Conservation (phyloP, 2,888 invertebrate genomes). For the Eueremaeus valkanovi region DNA sequence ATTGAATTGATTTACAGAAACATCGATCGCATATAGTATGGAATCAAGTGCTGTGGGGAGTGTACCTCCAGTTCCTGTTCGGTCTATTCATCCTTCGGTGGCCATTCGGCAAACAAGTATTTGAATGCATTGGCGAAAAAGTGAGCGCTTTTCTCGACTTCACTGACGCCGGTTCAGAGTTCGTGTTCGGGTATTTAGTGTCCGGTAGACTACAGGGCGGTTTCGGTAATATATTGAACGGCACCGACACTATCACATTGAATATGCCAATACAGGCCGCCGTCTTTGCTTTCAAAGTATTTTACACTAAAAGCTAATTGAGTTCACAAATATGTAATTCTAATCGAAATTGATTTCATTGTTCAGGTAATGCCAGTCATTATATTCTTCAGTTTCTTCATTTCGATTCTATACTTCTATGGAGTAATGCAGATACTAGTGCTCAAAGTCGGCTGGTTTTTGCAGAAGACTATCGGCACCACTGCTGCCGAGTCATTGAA, state of each 20-base stretch:
- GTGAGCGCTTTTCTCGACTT: constrained; percentile 73
- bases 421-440: constrained; percentile 84
- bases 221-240: neutral
- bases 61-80: constrained; percentile 55
- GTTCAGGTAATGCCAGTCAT: constrained; percentile 70
- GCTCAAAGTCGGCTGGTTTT: constrained; percentile 69
- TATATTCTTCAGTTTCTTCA: constrained; percentile 86
- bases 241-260: neutral
- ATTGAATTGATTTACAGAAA: neutral
- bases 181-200: constrained; percentile 67
- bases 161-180: constrained; percentile 71
- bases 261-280: constrained; percentile 25
- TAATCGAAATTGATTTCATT: neutral
- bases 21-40: constrained; percentile 49
- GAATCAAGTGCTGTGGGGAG: constrained; percentile 55
- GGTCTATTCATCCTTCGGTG: constrained; percentile 55
- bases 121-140: constrained; percentile 63
- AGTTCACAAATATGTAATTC: neutral
- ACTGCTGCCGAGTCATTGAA: constrained; percentile 92
- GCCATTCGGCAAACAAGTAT: constrained; percentile 66
- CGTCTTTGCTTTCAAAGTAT: constrained; percentile 47
- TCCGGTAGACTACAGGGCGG: constrained; percentile 45
- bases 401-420: constrained; percentile 81
- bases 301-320: neutral
- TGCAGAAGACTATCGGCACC: constrained; percentile 70